A percentile compares a stretch with the other conserved stretches of the same genome.
These are phyloP conservation scores for Anthonomus grandis DNA, from an alignment of 1,140 invertebrate genomes.

Conservation along the genomic window DNA sequence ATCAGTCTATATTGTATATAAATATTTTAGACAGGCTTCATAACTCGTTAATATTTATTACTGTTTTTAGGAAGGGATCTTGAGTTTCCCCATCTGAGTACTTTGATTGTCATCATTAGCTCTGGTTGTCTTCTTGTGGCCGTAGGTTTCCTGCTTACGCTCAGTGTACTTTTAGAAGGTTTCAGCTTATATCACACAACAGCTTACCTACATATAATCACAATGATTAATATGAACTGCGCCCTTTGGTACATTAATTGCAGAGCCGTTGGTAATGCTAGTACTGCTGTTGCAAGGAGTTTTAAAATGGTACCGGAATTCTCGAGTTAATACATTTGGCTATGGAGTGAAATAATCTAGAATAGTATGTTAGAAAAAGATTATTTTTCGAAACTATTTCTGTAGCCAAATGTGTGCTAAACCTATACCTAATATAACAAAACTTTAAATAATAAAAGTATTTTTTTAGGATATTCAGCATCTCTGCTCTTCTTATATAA, in stretches of 20 bases:
- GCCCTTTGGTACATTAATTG: slow-evolving; percentile 64
- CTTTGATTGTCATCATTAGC: slow-evolving; percentile 56
- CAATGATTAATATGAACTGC: slow-evolving; percentile 64
- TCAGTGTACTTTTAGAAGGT: slow-evolving; percentile 57
- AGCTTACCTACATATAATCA: slow-evolving; percentile 61
- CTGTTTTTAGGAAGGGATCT: slow-evolving; percentile 51
- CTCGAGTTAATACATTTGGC: not conserved
- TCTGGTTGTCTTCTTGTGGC: slow-evolving; percentile 57
- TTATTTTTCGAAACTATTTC: not conserved
- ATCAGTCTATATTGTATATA: too few species aligned
- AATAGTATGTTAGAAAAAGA: not conserved
- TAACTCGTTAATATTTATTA: not conserved
- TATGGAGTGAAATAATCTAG: not conserved
- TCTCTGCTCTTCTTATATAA: slow-evolving; percentile 52
- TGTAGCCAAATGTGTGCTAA: not conserved
- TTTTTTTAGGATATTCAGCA: slow-evolving; percentile 53
- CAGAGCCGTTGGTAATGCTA: slow-evolving; percentile 57
- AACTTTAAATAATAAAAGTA: too few species aligned
- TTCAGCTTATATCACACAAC: slow-evolving; percentile 58
- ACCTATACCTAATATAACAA: too few species aligned
- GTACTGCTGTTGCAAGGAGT: slow-evolving; percentile 42
- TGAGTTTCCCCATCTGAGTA: slow-evolving; percentile 57
- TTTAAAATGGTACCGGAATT: slow-evolving; percentile 40
- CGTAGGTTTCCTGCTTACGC: slow-evolving; percentile 54
- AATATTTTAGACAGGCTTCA: too few species aligned